Conservation (phyloP, 1,140 invertebrate genomes). For the Drosophila guanche region DNA sequence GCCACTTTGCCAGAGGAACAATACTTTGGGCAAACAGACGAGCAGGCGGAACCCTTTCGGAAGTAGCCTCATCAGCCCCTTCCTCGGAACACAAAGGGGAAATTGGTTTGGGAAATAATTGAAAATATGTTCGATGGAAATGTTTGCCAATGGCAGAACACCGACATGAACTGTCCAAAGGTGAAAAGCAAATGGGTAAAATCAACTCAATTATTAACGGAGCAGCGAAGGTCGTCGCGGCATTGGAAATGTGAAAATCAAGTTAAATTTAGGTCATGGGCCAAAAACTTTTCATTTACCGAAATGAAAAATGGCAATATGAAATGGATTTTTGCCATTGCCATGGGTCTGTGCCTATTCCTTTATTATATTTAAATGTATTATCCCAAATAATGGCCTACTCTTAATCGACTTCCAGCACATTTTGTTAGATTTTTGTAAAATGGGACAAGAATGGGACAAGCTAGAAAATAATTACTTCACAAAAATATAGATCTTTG, state of each 20-base stretch:
- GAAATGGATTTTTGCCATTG: constrained; percentile 24
- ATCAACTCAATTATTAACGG: constrained; percentile 63
- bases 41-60: constrained; percentile 32
- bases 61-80: constrained; percentile 1
- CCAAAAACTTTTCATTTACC: constrained; percentile 12
- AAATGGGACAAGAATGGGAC: neutral
- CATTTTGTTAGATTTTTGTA: constrained; percentile 17
- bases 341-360: constrained; percentile 10
- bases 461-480: too few relatives aligned
- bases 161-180: constrained; percentile 30
- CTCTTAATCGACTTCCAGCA: constrained; percentile 3
- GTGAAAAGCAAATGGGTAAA: constrained; percentile 59
- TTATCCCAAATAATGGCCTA: constrained; percentile 14
- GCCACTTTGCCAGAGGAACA: constrained; percentile 30
- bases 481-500: too few relatives aligned
- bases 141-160: constrained; percentile 44
- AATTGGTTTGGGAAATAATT: constrained; percentile 63
- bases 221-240: constrained; percentile 12
- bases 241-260: constrained; percentile 7
- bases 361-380: constrained; percentile 33
- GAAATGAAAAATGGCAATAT: constrained; percentile 14
- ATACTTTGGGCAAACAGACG: constrained; percentile 32
- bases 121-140: constrained; percentile 68
- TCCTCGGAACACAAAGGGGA: constrained; percentile 27
- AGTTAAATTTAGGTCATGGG: constrained; percentile 29